phyloP scores from a whole-genome alignment of 2,797 vertebrate species.

The Sebastolobus alascanus region DNA sequence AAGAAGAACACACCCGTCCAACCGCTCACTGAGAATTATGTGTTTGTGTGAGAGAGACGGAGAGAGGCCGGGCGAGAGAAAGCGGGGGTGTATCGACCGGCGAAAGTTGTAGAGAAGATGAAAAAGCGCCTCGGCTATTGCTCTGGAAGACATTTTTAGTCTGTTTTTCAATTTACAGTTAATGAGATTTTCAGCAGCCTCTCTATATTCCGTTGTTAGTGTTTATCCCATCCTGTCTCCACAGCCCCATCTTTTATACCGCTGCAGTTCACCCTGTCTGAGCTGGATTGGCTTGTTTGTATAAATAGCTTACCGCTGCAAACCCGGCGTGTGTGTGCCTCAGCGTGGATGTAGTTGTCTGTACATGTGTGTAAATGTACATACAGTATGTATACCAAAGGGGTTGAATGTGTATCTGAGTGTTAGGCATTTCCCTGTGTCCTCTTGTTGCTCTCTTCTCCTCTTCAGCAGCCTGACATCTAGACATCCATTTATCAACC shows the following conservation, averaged over 20 bases:
- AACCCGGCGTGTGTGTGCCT: conserved; percentile 20
- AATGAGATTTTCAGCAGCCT: conserved; percentile 80
- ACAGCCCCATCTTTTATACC: conserved; percentile 67
- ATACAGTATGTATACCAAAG: conserved; percentile 37
- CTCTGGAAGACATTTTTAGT: conserved; percentile 74
- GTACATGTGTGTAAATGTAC: conserved; percentile 34
- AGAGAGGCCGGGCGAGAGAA: conserved; percentile 13
- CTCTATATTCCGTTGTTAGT: conserved; percentile 70
- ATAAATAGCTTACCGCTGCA: conserved; percentile 68
- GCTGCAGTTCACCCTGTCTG: conserved; percentile 66
- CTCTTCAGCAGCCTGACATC: conserved; percentile 31
- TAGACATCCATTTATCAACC: conserved; percentile 33
- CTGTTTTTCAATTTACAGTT: conserved; percentile 82
- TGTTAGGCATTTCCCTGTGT: conserved; percentile 22
- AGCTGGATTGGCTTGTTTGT: conserved; percentile 75
- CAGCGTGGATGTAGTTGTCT: conserved; percentile 31
- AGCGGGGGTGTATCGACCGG: conserved; percentile 50
- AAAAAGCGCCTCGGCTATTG: conserved; percentile 57
- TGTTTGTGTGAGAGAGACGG: conserved; percentile 36
- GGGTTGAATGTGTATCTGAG: conserved; percentile 19
- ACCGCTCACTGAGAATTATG: conserved; percentile 23
- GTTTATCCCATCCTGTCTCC: conserved; percentile 74
- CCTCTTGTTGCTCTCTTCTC: conserved; percentile 26
- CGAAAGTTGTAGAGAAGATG: conserved; percentile 69
- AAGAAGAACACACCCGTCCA: conserved; percentile 5